Evolutionary conservation across 2,797 vertebrate species (phyloP).

Genomic region (Lutjanus argentimaculatus): DNA sequence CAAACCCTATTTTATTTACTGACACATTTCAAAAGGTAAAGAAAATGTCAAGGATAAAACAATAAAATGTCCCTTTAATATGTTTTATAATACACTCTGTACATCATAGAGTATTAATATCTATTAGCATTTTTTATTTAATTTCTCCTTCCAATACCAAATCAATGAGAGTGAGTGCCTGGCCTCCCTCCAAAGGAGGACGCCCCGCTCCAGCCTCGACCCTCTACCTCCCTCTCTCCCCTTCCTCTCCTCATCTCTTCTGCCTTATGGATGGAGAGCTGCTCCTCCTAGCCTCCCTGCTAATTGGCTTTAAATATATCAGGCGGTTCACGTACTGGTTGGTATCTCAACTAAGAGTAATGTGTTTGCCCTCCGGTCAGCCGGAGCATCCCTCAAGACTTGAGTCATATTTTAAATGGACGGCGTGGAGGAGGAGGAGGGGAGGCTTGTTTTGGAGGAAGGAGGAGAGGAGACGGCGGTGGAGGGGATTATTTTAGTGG

Average conservation of each 20-base stretch:
- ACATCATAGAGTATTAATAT: neutral
- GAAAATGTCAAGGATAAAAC: neutral
- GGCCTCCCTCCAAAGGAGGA: slow-evolving; percentile 15
- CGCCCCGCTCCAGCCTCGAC: neutral
- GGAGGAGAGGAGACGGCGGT: slow-evolving; percentile 35
- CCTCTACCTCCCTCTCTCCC: neutral
- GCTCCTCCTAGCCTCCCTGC: slow-evolving; percentile 63
- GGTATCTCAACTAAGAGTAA: slow-evolving; percentile 82
- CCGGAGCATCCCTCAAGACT: slow-evolving; percentile 78
- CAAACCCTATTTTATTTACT: neutral
- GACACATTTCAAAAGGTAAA: slow-evolving; percentile 6
- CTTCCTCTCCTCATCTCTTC: slow-evolving; percentile 35
- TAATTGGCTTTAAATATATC: slow-evolving; percentile 87
- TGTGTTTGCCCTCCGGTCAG: slow-evolving; percentile 79
- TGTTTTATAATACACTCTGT: neutral
- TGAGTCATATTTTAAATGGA: slow-evolving; percentile 85
- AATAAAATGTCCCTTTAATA: neutral
- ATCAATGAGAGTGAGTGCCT: slow-evolving; percentile 33
- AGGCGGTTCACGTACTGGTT: slow-evolving; percentile 81
- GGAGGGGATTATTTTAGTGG: slow-evolving; percentile 73
- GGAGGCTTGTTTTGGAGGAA: slow-evolving; percentile 45
- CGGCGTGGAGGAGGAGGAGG: slow-evolving; percentile 17
- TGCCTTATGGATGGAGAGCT: slow-evolving; percentile 45
- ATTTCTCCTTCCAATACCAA: slow-evolving; percentile 5
- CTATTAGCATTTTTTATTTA: neutral